These are phyloP conservation scores for Rhingia rostrata DNA, from an alignment of 2,888 invertebrate species.

Conservation along the genomic window DNA sequence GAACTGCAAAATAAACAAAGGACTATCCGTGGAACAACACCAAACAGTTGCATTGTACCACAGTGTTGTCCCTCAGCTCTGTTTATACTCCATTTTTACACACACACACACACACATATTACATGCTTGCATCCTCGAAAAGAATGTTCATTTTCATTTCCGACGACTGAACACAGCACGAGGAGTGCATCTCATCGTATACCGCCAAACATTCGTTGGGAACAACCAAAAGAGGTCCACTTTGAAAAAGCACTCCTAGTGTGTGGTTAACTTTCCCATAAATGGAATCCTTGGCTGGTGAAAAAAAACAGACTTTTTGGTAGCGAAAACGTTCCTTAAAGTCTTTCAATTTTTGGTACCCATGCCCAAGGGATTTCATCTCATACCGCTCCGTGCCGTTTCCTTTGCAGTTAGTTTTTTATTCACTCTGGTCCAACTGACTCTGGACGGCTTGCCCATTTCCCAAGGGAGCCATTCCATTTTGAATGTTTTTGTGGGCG, in stretches of 20 bases:
- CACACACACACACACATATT: not conserved
- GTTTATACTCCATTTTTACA: not conserved
- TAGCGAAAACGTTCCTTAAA: constrained; percentile 59
- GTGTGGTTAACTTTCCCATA: constrained; percentile 57
- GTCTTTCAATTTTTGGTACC: constrained; percentile 34
- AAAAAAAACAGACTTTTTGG: not conserved
- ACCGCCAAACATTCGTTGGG: constrained; percentile 16
- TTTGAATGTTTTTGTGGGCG: constrained; percentile 17
- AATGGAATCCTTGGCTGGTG: constrained; percentile 38
- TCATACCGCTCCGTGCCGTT: constrained; percentile 5
- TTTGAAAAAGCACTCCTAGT: constrained; percentile 49
- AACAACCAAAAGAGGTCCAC: constrained; percentile 5
- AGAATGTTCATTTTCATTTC: constrained; percentile 53
- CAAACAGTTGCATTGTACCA: constrained; percentile 53
- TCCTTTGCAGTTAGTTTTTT: constrained; percentile 21
- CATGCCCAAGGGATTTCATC: constrained; percentile 53
- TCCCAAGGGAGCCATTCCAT: constrained; percentile 48
- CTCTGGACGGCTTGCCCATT: constrained; percentile 36
- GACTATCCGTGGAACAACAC: constrained; percentile 41
- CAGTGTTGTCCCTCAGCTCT: not conserved
- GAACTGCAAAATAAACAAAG: constrained; percentile 51
- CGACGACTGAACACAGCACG: constrained; percentile 24
- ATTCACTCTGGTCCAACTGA: constrained; percentile 17
- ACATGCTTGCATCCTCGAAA: not conserved
- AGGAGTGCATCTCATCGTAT: constrained; percentile 36